Evolutionary conservation across 2,797 vertebrate genomes (phyloP).

Genomic region (Enoplosus armatus): DNA sequence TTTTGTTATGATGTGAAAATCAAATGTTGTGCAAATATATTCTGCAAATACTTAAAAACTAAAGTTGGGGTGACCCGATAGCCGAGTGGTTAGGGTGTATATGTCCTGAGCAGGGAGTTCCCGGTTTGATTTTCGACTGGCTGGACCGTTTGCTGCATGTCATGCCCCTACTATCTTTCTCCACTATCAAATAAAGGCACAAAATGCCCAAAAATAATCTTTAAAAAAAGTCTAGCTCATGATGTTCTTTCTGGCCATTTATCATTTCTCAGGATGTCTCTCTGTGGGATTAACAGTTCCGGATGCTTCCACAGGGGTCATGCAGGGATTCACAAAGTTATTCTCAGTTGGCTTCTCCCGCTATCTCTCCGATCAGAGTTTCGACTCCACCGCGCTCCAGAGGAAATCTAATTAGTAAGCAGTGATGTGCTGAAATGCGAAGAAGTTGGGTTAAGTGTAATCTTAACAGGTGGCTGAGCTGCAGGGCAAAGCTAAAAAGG

Average conservation of each 20-base stretch:
- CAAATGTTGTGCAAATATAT: constrained; percentile 34
- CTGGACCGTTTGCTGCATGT: too few relatives aligned
- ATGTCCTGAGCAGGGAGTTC: too few relatives aligned
- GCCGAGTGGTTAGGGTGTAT: too few relatives aligned
- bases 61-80: too few relatives aligned
- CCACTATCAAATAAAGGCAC: too few relatives aligned
- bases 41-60: too few relatives aligned
- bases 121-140: too few relatives aligned
- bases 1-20: constrained; percentile 39
- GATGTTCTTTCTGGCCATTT: constrained; percentile 20
- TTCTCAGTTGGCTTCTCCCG: constrained; percentile 26
- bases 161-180: too few relatives aligned
- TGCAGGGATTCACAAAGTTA: constrained; percentile 29
- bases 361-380: constrained; percentile 50
- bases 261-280: constrained; percentile 25
- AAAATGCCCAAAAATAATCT: too few relatives aligned
- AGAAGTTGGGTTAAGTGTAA: constrained; percentile 49
- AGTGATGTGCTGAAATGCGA: constrained; percentile 64
- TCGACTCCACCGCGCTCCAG: constrained; percentile 36
- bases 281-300: constrained; percentile 20
- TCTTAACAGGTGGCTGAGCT: constrained; percentile 67
- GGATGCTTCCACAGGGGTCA: constrained; percentile 23
- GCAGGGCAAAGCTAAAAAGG: constrained; percentile 46
- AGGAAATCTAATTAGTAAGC: constrained; percentile 69
- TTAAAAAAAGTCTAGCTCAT: background rate